Evolutionary conservation across 2,888 invertebrate genomes (phyloP).

Genomic region (Drosophila longiperda): DNA sequence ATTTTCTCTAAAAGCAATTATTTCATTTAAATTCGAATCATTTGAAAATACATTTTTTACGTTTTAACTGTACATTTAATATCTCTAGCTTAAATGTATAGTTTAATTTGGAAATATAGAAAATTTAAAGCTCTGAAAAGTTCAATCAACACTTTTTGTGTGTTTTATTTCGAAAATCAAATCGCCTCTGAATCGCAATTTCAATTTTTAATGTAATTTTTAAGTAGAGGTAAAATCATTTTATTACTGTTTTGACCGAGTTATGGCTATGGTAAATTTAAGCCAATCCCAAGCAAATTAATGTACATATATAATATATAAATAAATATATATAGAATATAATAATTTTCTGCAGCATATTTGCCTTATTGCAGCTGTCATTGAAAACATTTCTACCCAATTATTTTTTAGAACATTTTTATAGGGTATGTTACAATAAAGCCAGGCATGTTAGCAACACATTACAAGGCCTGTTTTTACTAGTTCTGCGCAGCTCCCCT

Average conservation of each 20-base stretch:
- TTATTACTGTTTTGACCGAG: background rate
- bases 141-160: too few relatives aligned
- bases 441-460: slow-evolving; percentile 72
- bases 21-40: too few relatives aligned
- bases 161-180: too few relatives aligned
- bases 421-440: slow-evolving; percentile 20
- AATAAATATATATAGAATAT: too few relatives aligned
- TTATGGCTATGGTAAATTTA: background rate
- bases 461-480: slow-evolving; percentile 55
- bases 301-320: background rate
- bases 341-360: background rate
- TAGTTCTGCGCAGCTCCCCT: background rate
- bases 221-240: background rate
- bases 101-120: too few relatives aligned
- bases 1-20: too few relatives aligned
- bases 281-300: rapidly evolving
- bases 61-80: too few relatives aligned
- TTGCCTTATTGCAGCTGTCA: background rate
- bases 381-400: background rate
- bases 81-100: too few relatives aligned
- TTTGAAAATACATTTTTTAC: too few relatives aligned
- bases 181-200: background rate
- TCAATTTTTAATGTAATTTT: background rate
- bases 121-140: too few relatives aligned
- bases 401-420: background rate